Conservation (phyloP, 2,113 vertebrate genomes). For the Sebastes schlegelii region DNA sequence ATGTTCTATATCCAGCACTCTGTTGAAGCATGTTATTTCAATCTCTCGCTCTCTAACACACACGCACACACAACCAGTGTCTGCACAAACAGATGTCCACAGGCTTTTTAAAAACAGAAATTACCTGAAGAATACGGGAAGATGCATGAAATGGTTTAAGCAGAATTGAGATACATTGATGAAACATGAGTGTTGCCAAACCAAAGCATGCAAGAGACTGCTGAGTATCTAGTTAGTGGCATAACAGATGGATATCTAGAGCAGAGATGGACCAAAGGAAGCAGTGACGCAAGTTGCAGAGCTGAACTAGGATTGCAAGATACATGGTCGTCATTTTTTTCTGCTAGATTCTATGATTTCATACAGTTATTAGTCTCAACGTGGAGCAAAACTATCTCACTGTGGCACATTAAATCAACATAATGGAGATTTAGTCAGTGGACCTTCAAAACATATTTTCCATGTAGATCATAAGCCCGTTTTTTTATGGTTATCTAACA, state of each 20-base stretch:
- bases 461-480: neutral
- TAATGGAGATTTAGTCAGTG: neutral
- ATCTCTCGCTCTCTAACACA: neutral
- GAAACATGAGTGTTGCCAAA: neutral
- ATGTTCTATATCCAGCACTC: conserved; percentile 58
- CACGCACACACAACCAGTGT: neutral
- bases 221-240: neutral
- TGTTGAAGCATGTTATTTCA: conserved; percentile 40
- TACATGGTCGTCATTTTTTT: neutral
- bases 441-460: neutral
- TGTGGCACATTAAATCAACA: neutral
- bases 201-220: neutral
- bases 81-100: conserved; percentile 48
- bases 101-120: conserved; percentile 16
- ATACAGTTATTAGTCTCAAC: neutral
- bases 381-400: conserved; percentile 2
- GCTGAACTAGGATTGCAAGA: neutral
- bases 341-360: neutral
- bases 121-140: conserved; percentile 3
- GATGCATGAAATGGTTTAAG: conserved; percentile 10
- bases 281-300: neutral
- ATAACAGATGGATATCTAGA: neutral
- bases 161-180: neutral
- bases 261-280: neutral
- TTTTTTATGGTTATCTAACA: conserved; percentile 16